Conservation (phyloP, 2,797 vertebrate species). For the Pipistrellus nathusii region DNA sequence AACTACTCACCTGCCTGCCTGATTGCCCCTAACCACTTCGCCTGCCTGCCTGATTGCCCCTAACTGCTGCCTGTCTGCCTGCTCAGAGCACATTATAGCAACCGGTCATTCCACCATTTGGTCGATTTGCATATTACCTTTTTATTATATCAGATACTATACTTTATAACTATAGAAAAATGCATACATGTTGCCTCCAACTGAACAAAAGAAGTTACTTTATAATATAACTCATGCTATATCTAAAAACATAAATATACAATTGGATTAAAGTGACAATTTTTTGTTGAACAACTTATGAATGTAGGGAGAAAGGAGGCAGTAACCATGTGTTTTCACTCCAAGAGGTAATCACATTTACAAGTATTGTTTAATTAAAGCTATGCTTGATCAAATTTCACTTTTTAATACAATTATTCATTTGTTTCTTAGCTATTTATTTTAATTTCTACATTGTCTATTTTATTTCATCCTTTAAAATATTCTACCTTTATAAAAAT, state of each 20-base stretch:
- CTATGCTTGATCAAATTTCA: not conserved
- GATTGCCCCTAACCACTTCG: no score
- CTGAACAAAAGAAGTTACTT: not conserved
- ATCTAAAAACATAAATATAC: not conserved
- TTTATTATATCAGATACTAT: no score
- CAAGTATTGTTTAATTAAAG: constrained; percentile 7
- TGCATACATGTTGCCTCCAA: not conserved
- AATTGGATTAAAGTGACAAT: not conserved
- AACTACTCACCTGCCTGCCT: no score
- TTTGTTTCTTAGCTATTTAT: constrained; percentile 6
- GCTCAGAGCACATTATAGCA: no score
- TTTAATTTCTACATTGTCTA: constrained; percentile 12
- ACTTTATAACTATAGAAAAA: constrained; percentile 6
- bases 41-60: no score
- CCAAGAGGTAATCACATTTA: not conserved
- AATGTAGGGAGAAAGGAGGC: not conserved
- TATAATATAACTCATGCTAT: not conserved
- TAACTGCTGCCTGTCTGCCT: no score
- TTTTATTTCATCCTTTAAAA: constrained; percentile 43
- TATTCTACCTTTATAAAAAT: not conserved
- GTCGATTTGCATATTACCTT: no score
- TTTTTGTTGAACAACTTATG: not conserved
- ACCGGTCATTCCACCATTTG: no score
- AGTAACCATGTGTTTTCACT: not conserved
- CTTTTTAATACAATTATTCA: not conserved